Base-by-base conservation (phyloP, 2,888 invertebrate species). In the Adineta ricciae region DNA sequence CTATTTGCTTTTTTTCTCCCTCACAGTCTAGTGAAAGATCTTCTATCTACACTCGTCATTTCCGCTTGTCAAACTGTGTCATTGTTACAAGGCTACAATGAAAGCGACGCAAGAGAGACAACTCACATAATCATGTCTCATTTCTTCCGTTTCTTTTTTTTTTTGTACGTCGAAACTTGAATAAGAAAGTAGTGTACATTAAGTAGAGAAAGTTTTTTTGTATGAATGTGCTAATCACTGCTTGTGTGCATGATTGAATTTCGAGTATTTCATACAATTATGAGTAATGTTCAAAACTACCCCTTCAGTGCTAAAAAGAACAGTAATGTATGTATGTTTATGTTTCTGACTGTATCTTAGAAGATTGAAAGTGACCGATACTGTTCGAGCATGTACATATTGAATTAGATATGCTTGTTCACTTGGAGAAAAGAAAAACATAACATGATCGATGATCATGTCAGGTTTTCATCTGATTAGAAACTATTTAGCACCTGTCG, bases 331-430 rank as follows among this genome's bases (percentile, higher is more conserved):
- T 19, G 24, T 36, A 36, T 64, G 64, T 64, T 64, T 64, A 19
- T 64, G 64, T 64, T 64, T 64, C 64, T 64, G 64, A 64, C 64
- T 64, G 36, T 32, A 16, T 64, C 64, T 32, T 32, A 36, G 32
- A 19, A 64, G 64, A 64, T 64, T 64, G 32, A 64, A 64, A 64
- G 64, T 64, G 64, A 36, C 64, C 64, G 19, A 32, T 36, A 0
- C 32, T 32, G 32, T 19, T 64, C 64, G 27, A 36, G 64, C 64
- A 64, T 64, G 19, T 19, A 32, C 5, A 36, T 14, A 64, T 64
- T 36, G 64, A 64, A 64, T 64, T 64, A 64, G 64, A 64, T 64
- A 64, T 64, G 64, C 64, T 64, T 64, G 32, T 64, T 64, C 64
- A 64, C 64, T 32, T 16, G 14, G 32, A 32, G 14, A 64, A 64